Conservation (phyloP, 92 coral and sea anemone genomes). For the Isaurus tuberculatus region DNA sequence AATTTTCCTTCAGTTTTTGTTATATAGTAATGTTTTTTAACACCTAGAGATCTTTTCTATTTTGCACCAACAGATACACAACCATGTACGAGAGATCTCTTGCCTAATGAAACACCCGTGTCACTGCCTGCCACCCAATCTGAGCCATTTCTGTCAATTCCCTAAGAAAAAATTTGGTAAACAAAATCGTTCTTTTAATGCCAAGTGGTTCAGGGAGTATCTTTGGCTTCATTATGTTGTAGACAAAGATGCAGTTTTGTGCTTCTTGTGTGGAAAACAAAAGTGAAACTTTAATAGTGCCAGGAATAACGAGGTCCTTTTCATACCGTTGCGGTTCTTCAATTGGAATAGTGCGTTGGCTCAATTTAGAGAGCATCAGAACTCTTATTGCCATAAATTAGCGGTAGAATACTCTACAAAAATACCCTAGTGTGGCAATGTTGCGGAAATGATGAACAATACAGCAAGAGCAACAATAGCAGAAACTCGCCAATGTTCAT, state of each 20-base stretch:
- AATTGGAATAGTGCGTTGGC: slow-evolving; percentile 78
- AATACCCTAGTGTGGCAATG: slow-evolving; percentile 60
- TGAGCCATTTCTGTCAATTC: slow-evolving; percentile 31
- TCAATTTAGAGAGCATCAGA: slow-evolving; percentile 64
- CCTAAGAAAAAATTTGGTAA: slow-evolving; percentile 63
- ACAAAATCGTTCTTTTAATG: slow-evolving; percentile 64
- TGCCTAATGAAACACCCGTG: background rate
- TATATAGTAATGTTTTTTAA: slow-evolving; percentile 17
- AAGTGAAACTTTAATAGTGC: slow-evolving; percentile 62
- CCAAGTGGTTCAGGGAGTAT: slow-evolving; percentile 68
- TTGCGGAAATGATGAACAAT: slow-evolving; percentile 62
- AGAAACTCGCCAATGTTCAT: slow-evolving; percentile 55
- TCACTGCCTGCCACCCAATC: background rate
- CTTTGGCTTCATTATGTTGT: slow-evolving; percentile 80
- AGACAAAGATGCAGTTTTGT: slow-evolving; percentile 66
- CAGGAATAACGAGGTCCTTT: slow-evolving; percentile 67
- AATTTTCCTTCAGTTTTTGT: slow-evolving; percentile 49
- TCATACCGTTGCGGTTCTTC: slow-evolving; percentile 58
- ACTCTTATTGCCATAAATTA: slow-evolving; percentile 63
- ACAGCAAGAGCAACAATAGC: slow-evolving; percentile 57
- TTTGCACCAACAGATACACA: too few species aligned
- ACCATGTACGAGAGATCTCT: background rate
- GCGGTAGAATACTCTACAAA: slow-evolving; percentile 58
- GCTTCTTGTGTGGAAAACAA: slow-evolving; percentile 65
- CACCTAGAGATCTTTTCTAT: slow-evolving; percentile 1